These are phyloP conservation scores for Sinelater perroti DNA, from an alignment of 2,888 invertebrate species.

Conservation along the genomic window DNA sequence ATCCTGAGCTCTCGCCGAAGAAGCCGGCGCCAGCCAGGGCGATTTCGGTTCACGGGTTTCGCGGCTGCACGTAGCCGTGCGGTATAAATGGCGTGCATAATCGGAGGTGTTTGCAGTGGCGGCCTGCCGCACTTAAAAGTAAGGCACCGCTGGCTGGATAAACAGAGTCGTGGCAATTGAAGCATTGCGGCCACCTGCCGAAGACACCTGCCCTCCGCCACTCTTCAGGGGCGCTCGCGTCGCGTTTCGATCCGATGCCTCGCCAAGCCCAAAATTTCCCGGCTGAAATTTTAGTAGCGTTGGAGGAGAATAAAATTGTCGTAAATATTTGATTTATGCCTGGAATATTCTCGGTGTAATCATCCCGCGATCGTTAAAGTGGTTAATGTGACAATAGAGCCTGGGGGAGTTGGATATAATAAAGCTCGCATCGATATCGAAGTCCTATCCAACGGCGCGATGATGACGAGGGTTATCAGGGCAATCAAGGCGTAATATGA, in stretches of 20 bases:
- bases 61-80: constrained; percentile 19
- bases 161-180: constrained; percentile 46
- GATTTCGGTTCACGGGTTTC: no score
- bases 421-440: no score
- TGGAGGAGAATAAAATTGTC: no score
- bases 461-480: constrained; percentile 9
- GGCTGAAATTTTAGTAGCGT: no score
- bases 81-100: constrained; percentile 31
- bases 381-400: no score
- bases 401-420: no score
- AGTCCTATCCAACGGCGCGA: background rate
- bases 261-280: no score
- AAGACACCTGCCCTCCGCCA: constrained; percentile 31
- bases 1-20: constrained; percentile 1
- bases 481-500: constrained; percentile 12
- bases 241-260: no score
- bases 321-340: no score
- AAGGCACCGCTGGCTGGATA: constrained; percentile 45
- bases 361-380: no score
- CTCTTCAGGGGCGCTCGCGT: background rate
- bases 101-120: constrained; percentile 34
- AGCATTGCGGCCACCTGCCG: constrained; percentile 47
- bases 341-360: no score
- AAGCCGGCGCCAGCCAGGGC: no score
- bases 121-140: constrained; percentile 33